phyloP scores from a whole-genome alignment of 2,797 vertebrate genomes.

The Cuculus canorus region DNA sequence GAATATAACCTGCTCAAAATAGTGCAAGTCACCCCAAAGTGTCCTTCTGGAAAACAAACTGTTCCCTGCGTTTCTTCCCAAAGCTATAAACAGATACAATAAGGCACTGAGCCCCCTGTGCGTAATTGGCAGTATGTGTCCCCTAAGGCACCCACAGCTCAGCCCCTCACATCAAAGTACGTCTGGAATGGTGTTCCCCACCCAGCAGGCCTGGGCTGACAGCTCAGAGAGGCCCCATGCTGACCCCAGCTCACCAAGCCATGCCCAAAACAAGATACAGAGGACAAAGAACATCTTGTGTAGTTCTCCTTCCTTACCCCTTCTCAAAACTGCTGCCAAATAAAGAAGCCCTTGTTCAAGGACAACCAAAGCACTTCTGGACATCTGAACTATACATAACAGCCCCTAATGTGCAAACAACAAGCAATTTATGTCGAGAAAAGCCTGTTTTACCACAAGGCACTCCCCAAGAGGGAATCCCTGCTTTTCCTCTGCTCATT shows the following conservation, averaged over 20 bases:
- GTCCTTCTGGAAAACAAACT: conserved; percentile 18
- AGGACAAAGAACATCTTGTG: conserved; percentile 53
- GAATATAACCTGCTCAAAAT: conserved; percentile 41
- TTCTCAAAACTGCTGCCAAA: conserved; percentile 8
- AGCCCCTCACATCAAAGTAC: rapidly evolving
- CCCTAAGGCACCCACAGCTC: background rate
- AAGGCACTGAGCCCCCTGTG: background rate
- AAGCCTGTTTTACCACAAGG: background rate
- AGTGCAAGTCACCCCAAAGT: background rate
- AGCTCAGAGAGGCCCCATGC: background rate
- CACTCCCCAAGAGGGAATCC: background rate
- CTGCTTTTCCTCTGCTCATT: background rate
- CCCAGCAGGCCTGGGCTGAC: background rate
- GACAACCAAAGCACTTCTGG: conserved; percentile 36
- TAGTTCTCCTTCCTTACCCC: background rate
- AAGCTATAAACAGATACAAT: conserved; percentile 38
- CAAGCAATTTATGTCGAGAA: background rate
- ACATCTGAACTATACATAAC: background rate
- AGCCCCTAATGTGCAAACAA: conserved; percentile 9
- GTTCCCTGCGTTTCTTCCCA: conserved; percentile 12
- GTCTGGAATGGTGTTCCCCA: background rate
- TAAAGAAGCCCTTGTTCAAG: conserved; percentile 59
- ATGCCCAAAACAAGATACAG: background rate
- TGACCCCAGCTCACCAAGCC: conserved; percentile 14
- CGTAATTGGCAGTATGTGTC: background rate